Base-by-base conservation (phyloP, 2,113 vertebrate genomes). In the Pitta sordida region DNA sequence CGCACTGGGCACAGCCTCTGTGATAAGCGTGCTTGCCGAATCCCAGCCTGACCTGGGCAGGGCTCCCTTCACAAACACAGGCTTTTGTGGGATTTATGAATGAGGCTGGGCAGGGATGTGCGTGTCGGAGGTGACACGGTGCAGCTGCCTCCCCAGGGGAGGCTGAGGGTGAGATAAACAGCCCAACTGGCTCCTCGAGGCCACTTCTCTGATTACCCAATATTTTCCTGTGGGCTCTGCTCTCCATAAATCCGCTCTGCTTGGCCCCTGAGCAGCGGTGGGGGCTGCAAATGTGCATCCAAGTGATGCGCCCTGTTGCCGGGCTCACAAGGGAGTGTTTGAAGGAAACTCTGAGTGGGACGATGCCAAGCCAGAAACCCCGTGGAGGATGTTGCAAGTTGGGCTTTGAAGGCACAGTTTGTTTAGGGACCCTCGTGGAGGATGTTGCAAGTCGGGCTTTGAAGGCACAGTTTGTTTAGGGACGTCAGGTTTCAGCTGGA, bases 141-240 rank as follows among this genome's bases (percentile, higher is more conserved):
- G 29, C 92, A 95, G 87, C 94, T 92, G 95, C 93, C 83, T 86
- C 65, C 69, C 65, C 55, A 22, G 59, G 94, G 76, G 27, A 34
- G 78, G 27, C 73, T 16, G 65, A 41, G 16, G 83, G 70, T 10
- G 48, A 83, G 93, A 92, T 90, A 91, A 82, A 95, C 63, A 94
- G 71, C 81, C 56, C 41, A 48, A 26, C 62, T 63, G 73, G 93
- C 73, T 96, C 81, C 95, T 94, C 92, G 18, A 63, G 69, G 91
- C 91, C 69, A 13, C 91, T 93, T 75, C 75, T 93, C 70, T 4
- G 4, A 95, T 97, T 95, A 97, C 90, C 65, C 95, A 94, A 67
- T 95, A 52, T 97, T 98, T 98, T 97, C 97, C 97, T 97, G 63
- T 67, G 41, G 90, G 87, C 65, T 95, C 82, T 75, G 95, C 58